Conservation (phyloP, 2,113 vertebrate genomes). For the Parus major region DNA sequence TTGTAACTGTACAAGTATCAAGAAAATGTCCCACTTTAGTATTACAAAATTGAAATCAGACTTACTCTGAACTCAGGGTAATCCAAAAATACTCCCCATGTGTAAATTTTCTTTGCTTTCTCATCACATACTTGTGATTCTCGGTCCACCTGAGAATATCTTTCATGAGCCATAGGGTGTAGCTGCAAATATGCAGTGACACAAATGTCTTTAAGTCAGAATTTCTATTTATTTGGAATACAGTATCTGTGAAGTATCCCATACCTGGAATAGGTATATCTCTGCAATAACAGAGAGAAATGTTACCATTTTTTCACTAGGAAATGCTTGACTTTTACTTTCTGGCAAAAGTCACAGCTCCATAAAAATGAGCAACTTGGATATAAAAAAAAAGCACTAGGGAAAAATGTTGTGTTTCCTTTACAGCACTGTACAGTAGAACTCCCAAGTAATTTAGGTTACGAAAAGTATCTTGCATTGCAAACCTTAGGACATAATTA, state of each 20-base stretch:
- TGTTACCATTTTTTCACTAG: background rate
- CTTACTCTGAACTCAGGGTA: conserved; percentile 76
- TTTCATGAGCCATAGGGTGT: conserved; percentile 60
- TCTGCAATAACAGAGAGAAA: background rate
- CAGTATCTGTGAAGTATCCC: background rate
- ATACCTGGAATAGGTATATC: background rate
- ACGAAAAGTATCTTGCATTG: background rate
- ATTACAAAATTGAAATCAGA: background rate
- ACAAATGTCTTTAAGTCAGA: background rate
- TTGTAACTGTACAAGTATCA: background rate
- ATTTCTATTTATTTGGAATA: background rate
- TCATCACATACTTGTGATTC: conserved; percentile 68
- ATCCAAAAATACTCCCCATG: conserved; percentile 77
- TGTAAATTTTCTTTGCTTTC: conserved; percentile 68
- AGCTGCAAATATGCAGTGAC: conserved; percentile 40
- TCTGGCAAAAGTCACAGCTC: background rate
- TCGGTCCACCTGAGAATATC: conserved; percentile 66
- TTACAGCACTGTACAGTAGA: background rate
- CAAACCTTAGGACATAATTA: background rate
- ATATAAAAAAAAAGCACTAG: background rate
- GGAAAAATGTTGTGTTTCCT: background rate
- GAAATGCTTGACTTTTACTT: background rate
- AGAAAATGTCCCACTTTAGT: background rate
- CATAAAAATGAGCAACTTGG: background rate
- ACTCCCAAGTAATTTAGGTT: background rate